Conservation (phyloP, 2,888 invertebrate genomes). For the Perizoma flavofasciatum region DNA sequence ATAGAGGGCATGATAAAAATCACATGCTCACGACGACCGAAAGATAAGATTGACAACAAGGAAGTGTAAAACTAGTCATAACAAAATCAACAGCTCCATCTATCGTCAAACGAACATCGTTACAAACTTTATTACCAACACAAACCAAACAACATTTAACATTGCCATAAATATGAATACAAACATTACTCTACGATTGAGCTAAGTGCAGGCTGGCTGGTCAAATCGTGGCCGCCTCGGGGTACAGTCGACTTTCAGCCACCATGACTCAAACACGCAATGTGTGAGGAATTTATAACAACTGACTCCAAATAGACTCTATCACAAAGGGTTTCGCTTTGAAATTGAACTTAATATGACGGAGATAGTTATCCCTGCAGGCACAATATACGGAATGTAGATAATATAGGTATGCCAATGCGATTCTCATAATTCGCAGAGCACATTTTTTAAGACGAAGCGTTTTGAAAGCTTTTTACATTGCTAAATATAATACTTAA, state of each 20-base stretch:
- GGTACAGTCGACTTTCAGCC: conserved; percentile 61
- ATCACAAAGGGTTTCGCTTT: conserved; percentile 11
- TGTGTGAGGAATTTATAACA: conserved; percentile 33
- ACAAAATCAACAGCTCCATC: conserved; percentile 4
- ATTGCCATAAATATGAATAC: conserved; percentile 46
- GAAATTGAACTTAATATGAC: conserved; percentile 16
- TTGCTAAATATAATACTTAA: background rate
- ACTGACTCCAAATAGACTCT: conserved; percentile 10
- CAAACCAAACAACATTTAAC: conserved; percentile 37
- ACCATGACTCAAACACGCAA: conserved; percentile 55
- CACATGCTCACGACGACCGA: no score
- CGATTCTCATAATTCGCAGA: conserved; percentile 25
- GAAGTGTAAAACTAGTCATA: background rate
- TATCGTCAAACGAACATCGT: conserved; percentile 14
- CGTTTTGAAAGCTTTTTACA: background rate
- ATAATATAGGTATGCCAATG: conserved; percentile 19
- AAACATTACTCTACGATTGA: conserved; percentile 41
- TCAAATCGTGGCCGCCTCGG: conserved; percentile 67
- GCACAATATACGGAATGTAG: conserved; percentile 30
- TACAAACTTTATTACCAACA: conserved; percentile 28
- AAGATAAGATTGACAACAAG: background rate
- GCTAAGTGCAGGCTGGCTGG: conserved; percentile 53
- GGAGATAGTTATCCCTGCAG: conserved; percentile 22
- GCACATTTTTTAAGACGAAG: conserved; percentile 14
- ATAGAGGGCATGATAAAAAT: no score